Evolutionary conservation across 2,113 vertebrate genomes (phyloP), one percentile per base, ranked within the genome.

Genomic region (Zosterops pallidus): DNA sequence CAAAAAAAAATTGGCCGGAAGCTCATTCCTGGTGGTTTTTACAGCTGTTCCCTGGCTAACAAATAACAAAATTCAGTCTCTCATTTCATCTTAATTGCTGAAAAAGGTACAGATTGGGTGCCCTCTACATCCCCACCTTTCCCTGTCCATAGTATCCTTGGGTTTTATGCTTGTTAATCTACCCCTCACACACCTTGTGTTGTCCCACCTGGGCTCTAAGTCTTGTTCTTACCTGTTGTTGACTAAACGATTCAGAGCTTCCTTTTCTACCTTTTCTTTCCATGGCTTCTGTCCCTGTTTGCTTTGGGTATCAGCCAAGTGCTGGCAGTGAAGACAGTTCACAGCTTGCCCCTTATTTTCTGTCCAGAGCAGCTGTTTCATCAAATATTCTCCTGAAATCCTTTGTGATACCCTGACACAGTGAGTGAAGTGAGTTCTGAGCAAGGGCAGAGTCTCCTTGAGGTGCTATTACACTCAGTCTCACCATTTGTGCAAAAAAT

Each of bases 391-490:
- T 91, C 44, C 76, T 5, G 3, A 84, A 78, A 37, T 74, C 60
- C 26, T 46, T 56, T 42, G 42, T 31, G 47, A 24, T 42, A 29
- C 29, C 75, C 25, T 33, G 57, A 24, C 67, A 22, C 53, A 60
- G 79, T 4, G 1, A 55, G 72, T 25, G 28, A 23, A 29, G n/a
- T 49, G 64, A 88, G 79, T 67, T 69, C 71, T 92, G 80, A 81
- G 82, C 90, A 85, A 90, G 87, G 91, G 72, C 89, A 59, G 64
- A 71, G 90, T 78, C 75, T 87, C 70, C 57, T 83, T 63, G 57
- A 94, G 92, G 92, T 95, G 92, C 94, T 83, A 49, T 93, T 91
- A 96, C 57, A 69, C 67, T 93, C 64, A 55, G 26, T 68, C 84
- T 87, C 14, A 1, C 67, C 78, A 19, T 84, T 77, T 19, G 29